Percentiles rank a stretch among this genome's conserved stretches.
Evolutionary conservation across 1,140 invertebrate species (phyloP).

Genomic region (Drosophila tsacasi): DNA sequence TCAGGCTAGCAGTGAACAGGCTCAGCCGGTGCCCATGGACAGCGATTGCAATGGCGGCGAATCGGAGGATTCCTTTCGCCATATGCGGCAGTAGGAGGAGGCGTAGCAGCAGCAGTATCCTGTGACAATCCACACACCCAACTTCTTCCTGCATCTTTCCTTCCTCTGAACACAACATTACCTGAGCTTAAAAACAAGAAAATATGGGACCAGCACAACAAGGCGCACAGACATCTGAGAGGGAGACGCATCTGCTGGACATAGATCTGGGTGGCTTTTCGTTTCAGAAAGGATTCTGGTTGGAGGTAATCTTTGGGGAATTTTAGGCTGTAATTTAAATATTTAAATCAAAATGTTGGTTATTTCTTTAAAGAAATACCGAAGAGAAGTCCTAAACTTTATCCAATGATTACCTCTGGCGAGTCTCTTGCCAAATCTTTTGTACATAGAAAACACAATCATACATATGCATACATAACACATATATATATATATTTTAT

Average conservation of each 20-base stretch:
- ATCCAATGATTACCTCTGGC: not conserved
- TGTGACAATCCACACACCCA: constrained; percentile 56
- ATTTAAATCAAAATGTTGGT: no score
- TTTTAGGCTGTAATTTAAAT: not conserved
- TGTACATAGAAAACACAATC: constrained; percentile 41
- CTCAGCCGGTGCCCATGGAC: constrained; percentile 74
- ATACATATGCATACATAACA: constrained; percentile 31
- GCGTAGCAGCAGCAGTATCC: constrained; percentile 16
- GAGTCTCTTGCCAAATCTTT: constrained; percentile 3
- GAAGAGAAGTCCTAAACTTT: not conserved
- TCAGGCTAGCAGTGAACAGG: constrained; percentile 49
- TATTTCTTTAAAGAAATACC: not conserved
- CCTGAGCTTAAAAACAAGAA: constrained; percentile 57
- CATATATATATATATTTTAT: constrained; percentile 47
- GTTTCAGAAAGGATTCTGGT: constrained; percentile 11
- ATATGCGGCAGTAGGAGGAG: constrained; percentile 62
- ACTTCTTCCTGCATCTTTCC: not conserved
- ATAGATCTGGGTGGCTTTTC: constrained; percentile 47
- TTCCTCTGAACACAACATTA: constrained; percentile 54
- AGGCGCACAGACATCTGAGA: constrained; percentile 24
- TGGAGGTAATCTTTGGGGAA: not conserved
- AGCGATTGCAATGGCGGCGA: constrained; percentile 72
- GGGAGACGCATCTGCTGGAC: constrained; percentile 39
- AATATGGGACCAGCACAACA: constrained; percentile 66
- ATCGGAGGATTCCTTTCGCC: constrained; percentile 59